Evolutionary conservation across 1,140 invertebrate genomes (phyloP).

Genomic region (Lepeophtheirus salmonis): DNA sequence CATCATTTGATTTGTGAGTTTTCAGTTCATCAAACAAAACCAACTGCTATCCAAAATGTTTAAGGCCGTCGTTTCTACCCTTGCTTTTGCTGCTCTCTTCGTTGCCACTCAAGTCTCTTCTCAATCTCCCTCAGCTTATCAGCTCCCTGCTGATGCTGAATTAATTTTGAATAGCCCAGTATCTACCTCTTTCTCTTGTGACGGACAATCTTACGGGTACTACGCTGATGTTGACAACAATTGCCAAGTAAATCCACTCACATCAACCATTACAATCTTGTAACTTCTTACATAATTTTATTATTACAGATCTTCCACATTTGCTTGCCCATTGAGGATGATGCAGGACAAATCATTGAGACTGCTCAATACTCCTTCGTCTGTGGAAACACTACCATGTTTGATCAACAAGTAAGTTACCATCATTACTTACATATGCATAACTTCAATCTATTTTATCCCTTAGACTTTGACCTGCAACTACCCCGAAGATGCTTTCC

Average conservation of each 20-base stretch:
- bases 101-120: too few species aligned
- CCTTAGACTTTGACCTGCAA: constrained; percentile 26
- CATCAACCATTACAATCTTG: not conserved
- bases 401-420: constrained; percentile 25
- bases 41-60: too few species aligned
- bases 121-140: too few species aligned
- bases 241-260: constrained; percentile 20
- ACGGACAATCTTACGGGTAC: constrained; percentile 24
- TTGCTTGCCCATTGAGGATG: constrained; percentile 22
- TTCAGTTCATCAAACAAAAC: too few species aligned
- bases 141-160: not conserved
- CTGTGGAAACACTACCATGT: constrained; percentile 26
- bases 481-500: constrained; percentile 24
- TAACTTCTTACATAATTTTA: not conserved
- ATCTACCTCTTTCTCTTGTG: constrained; percentile 22
- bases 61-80: too few species aligned
- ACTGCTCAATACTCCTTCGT: constrained; percentile 25
- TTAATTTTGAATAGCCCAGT: constrained; percentile 4
- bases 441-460: too few species aligned
- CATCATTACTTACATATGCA: too few species aligned
- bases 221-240: constrained; percentile 26
- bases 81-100: too few species aligned
- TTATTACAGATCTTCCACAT: constrained; percentile 23
- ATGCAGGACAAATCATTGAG: constrained; percentile 37
- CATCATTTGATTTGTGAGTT: too few species aligned